These are phyloP conservation scores for Lasioglossum villosulum DNA, from an alignment of 2,888 invertebrate species.

Conservation along the genomic window DNA sequence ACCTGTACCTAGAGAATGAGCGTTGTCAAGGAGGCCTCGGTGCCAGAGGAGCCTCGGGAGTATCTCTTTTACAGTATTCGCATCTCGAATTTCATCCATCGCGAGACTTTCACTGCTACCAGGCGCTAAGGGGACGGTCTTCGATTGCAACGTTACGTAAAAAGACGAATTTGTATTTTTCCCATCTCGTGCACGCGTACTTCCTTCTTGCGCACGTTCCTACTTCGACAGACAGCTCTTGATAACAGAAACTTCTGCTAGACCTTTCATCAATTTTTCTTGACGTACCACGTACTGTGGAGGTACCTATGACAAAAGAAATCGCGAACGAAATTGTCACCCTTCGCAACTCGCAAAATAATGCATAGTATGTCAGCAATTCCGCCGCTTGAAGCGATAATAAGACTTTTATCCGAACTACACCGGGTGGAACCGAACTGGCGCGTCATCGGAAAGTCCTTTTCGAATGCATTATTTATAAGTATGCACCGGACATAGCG, in stretches of 20 bases:
- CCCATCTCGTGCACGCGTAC: neutral
- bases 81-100: constrained; percentile 71
- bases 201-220: constrained; percentile 22
- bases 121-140: constrained; percentile 54
- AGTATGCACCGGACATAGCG: neutral
- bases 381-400: neutral
- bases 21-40: neutral
- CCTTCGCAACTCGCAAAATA: neutral
- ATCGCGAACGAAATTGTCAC: neutral
- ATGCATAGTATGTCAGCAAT: neutral
- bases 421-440: neutral
- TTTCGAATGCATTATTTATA: neutral
- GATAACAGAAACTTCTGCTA: neutral
- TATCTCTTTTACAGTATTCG: constrained; percentile 27
- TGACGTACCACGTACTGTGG: neutral
- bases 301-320: neutral
- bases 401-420: neutral
- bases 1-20: neutral
- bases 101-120: constrained; percentile 68
- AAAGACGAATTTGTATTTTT: constrained; percentile 53
- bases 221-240: neutral
- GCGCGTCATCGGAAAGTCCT: neutral
- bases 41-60: neutral
- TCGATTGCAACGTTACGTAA: constrained; percentile 71
- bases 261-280: neutral